Evolutionary conservation across 2,888 invertebrate genomes (phyloP), one percentile per base, ranked within the genome.

Genomic region (Leptodirus hochenwartii): DNA sequence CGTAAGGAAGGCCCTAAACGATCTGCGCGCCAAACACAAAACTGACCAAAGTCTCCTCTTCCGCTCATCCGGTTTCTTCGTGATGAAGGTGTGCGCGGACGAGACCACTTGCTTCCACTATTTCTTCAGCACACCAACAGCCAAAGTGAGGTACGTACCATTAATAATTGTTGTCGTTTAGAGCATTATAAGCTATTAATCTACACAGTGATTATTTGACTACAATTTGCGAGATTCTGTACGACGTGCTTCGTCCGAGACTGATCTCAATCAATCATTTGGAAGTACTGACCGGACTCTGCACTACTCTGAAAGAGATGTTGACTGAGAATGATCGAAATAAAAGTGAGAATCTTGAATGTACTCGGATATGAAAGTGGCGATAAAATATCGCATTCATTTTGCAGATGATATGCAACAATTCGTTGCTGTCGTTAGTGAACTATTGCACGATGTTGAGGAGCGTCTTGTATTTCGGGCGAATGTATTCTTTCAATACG

Each of bases 261-360:
- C 78, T 98, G 32, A 91, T 98, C 37, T 87, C 91, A 54, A 85
- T 96, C 36, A 90, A 91, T 50, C 96, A 98, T 53, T 61, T 98
- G 48, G 98, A 98, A 62, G 95, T 96, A 0, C 61, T 98, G 14
- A 87, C 95, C 0, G 98, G 98, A 55, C 72, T 98, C 28, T 96
- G 96, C 50, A 80, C 84, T 23, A 93, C 96, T 41, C 57, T 96
- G 22, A 66, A 87, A 36, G 90, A 93, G 59, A 85, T 93, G 68
- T 61, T 91, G 6, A 87, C 87, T 46, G 91, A 90, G 46, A 82
- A 85, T 11, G 73, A 75, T 38, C 75, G 77, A 42, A 82, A 80
- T 48, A 71, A 81, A 24, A n/a, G n/a, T 30, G 25, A 10, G 25
- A 15, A 31, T 15, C 6, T 30, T 4, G 29, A n/a, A 22, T 29